Evolutionary conservation across 2,888 invertebrate genomes (phyloP), one percentile per base, ranked within the genome.

Genomic region (Mythimna albipuncta): DNA sequence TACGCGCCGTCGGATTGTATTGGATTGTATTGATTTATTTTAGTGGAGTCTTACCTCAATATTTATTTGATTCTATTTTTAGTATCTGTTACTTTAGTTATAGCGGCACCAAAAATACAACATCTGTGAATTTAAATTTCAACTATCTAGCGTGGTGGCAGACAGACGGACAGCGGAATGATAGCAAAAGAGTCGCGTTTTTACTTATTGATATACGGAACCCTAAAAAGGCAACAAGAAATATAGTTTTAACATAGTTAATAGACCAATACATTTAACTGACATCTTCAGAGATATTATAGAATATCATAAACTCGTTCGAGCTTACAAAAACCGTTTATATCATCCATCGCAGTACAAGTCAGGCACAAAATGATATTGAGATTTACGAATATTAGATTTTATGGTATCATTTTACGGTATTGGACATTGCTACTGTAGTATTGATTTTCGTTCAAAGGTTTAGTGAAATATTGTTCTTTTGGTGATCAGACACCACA

Each of bases 351-450:
- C 44, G 52, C 64, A 64, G 26, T 44, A 74, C 21, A 38, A 74
- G 9, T 73, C 41, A 11, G 6, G 26, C 74, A 63, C 44, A 61
- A 61, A 73, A 54, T 62, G 1, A 44, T 44, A 26, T 73, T 47
- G n/a, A n/a, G 35, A 47, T 26, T 55, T 26, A 47, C 16, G 35
- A 47, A 47, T 38, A 47, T 73, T 62, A 4, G 2, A 44, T 73
- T 7, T 55, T 52, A 47, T 47, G 47, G 41, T 44, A 4, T 13
- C 13, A 13, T 32, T 55, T 47, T 38, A 63, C 35, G n/a, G 63
- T 72, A 16, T 50, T 26, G 32, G 32, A 16, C 2, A 41, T 32
- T 59, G 58, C 16, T 32, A 41, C n/a, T 35, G 21, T n/a, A 19
- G 7, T 59, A 72, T 59, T 32, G 16, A 58, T 71, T 72, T 32